These are phyloP conservation scores for Polyergus mexicanus DNA, from an alignment of 1,140 invertebrate species.

Conservation along the genomic window DNA sequence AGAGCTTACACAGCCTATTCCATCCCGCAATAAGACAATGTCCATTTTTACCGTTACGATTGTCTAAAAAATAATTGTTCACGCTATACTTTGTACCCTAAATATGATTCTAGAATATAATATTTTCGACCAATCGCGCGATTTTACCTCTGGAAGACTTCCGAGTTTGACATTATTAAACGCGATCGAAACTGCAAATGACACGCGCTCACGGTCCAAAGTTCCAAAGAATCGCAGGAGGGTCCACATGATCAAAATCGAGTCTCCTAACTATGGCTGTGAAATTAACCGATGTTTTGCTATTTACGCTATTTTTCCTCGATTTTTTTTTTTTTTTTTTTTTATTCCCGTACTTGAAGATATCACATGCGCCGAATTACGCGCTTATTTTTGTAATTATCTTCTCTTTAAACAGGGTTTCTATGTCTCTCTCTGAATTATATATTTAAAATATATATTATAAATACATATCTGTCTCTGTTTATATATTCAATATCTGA, in stretches of 20 bases:
- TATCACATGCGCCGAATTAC: neutral
- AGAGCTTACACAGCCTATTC: constrained; percentile 78
- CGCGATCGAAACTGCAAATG: constrained; percentile 42
- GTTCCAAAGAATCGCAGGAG: constrained; percentile 67
- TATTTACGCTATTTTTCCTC: constrained; percentile 56
- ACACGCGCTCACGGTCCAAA: constrained; percentile 65
- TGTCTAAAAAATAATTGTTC: constrained; percentile 75
- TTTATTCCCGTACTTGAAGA: constrained; percentile 35
- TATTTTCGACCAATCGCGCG: constrained; percentile 75
- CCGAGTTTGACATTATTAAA: constrained; percentile 70
- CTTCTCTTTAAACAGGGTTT: too few relatives aligned
- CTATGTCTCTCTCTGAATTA: too few relatives aligned
- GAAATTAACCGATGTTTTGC: constrained; percentile 67
- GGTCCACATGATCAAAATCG: constrained; percentile 60
- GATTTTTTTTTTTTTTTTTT: constrained; percentile 62
- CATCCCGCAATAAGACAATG: constrained; percentile 77
- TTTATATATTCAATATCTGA: too few relatives aligned
- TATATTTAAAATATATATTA: too few relatives aligned
- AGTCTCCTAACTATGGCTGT: constrained; percentile 73
- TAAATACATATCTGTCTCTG: too few relatives aligned
- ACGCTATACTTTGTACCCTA: constrained; percentile 74
- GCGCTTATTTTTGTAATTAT: neutral
- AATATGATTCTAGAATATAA: constrained; percentile 74
- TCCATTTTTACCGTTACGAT: constrained; percentile 77
- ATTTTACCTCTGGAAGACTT: constrained; percentile 75